phyloP scores from a whole-genome alignment of 2,113 vertebrate species.

The Spermophilus dauricus region DNA sequence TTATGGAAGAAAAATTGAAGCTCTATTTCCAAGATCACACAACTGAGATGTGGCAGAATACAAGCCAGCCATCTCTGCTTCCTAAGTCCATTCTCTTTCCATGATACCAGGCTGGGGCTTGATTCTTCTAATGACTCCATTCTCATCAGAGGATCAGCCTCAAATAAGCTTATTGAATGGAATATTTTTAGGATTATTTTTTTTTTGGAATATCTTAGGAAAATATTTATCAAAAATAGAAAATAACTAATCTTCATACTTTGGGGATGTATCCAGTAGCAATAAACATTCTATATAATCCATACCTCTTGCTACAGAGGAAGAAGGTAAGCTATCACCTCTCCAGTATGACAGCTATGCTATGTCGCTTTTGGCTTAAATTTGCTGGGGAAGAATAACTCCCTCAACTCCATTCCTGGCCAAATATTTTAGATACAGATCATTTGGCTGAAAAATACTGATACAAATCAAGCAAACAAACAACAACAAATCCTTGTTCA shows the following conservation, averaged over 20 bases:
- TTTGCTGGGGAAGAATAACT: not conserved
- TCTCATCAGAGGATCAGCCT: not conserved
- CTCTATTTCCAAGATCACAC: not conserved
- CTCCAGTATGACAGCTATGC: not conserved
- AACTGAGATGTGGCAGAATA: not conserved
- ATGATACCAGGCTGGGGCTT: not conserved
- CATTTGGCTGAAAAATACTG: not conserved
- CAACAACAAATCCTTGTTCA: not conserved
- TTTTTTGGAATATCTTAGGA: not conserved
- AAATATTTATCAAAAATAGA: conserved; percentile 22
- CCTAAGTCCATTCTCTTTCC: not conserved
- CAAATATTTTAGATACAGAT: conserved; percentile 15
- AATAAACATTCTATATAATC: not conserved
- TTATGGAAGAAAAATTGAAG: not conserved
- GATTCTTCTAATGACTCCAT: not conserved
- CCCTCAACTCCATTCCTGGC: not conserved
- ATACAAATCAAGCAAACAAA: not conserved
- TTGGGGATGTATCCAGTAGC: not conserved
- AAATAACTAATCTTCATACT: not conserved
- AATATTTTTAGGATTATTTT: not conserved
- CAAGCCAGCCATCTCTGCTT: not conserved
- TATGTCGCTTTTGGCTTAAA: not conserved
- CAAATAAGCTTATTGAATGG: not conserved
- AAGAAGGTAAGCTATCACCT: not conserved
- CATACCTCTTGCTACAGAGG: not conserved